phyloP scores from a whole-genome alignment of 2,888 invertebrate species.

The Timema cristinae region DNA sequence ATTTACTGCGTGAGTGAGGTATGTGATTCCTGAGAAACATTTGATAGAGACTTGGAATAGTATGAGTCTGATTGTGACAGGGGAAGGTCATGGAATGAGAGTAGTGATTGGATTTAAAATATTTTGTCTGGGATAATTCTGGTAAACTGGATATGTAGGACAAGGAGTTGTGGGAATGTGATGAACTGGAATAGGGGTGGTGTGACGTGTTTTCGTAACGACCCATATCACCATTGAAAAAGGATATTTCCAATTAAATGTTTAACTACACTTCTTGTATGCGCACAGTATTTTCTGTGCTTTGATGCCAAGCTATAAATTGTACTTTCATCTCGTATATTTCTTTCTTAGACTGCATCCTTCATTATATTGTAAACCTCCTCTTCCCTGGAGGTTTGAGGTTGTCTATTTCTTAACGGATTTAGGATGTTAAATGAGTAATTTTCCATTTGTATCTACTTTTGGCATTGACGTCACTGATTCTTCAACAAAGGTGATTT shows the following conservation, averaged over 20 bases:
- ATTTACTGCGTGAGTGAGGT: too few species aligned
- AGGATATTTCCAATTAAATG: conserved; percentile 8
- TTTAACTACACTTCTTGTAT: conserved; percentile 5
- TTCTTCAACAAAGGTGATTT: too few species aligned
- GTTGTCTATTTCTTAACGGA: background rate
- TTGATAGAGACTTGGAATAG: too few species aligned
- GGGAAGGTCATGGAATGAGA: too few species aligned
- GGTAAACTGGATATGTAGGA: too few species aligned
- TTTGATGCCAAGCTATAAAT: background rate
- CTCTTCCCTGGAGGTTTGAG: background rate
- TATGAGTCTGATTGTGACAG: too few species aligned
- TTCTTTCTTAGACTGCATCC: background rate
- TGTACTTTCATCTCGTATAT: background rate
- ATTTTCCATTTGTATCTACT: background rate
- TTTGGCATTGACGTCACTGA: background rate
- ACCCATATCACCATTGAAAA: conserved; percentile 6
- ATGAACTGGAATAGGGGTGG: too few species aligned
- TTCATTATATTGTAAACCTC: background rate
- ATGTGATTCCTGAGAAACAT: too few species aligned
- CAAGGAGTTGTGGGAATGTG: too few species aligned
- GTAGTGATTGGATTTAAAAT: too few species aligned
- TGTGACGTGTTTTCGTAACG: background rate
- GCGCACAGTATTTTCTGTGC: background rate
- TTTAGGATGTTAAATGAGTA: conserved; percentile 1
- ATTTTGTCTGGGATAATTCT: too few species aligned